phyloP scores from a whole-genome alignment of 2,888 invertebrate species.

The Galerucella calmariensis region DNA sequence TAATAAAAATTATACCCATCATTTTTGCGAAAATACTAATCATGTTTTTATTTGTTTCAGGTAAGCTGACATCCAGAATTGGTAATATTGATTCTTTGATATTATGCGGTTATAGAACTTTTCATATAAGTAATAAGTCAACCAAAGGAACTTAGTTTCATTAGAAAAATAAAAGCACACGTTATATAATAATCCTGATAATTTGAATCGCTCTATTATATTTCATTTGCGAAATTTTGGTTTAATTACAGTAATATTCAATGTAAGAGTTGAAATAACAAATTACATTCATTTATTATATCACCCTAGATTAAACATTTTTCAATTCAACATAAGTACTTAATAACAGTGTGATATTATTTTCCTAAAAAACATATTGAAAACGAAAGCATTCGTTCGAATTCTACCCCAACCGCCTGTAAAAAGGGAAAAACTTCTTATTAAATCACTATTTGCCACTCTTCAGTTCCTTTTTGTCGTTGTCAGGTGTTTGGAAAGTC shows the following conservation, averaged over 20 bases:
- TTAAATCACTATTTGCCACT: constrained; percentile 4
- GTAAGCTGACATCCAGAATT: neutral
- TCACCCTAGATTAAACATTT: no score
- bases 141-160: no score
- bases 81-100: neutral
- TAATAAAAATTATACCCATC: no score
- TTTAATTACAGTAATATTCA: no score
- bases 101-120: no score
- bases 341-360: neutral
- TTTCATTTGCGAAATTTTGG: no score
- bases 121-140: no score
- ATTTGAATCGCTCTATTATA: no score
- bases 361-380: neutral
- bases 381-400: neutral
- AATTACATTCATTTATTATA: no score
- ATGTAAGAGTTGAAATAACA: no score
- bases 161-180: no score
- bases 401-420: neutral
- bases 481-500: constrained; percentile 7
- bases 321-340: neutral
- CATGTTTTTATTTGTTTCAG: neutral
- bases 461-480: constrained; percentile 2
- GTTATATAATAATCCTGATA: no score
- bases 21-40: neutral
- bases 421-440: constrained; percentile 1